These are phyloP conservation scores for Amia ocellicauda DNA, from an alignment of 2,113 vertebrate genomes.

Conservation along the genomic window DNA sequence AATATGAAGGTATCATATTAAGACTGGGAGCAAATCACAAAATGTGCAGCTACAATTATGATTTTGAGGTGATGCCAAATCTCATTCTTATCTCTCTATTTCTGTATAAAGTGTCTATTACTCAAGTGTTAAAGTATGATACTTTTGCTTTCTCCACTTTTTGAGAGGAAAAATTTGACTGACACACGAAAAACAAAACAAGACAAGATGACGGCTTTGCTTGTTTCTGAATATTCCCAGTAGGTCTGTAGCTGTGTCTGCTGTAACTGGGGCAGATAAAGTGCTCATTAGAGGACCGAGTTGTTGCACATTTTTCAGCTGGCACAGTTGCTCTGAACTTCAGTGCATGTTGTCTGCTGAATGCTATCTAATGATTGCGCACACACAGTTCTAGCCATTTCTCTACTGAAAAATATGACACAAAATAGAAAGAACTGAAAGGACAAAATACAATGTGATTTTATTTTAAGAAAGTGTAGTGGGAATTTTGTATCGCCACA, in stretches of 20 bases:
- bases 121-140: too few relatives aligned
- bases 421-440: background rate
- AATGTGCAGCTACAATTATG: too few relatives aligned
- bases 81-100: too few relatives aligned
- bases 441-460: background rate
- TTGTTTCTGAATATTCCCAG: slow-evolving; percentile 23
- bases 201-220: too few relatives aligned
- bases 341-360: slow-evolving; percentile 5
- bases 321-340: slow-evolving; percentile 10
- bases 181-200: too few relatives aligned
- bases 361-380: slow-evolving; percentile 16
- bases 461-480: too few relatives aligned
- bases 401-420: background rate
- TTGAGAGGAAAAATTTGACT: too few relatives aligned
- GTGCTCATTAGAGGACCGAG: slow-evolving; percentile 10
- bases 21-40: too few relatives aligned
- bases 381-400: slow-evolving; percentile 4
- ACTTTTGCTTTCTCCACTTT: too few relatives aligned
- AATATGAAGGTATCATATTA: background rate
- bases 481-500: too few relatives aligned
- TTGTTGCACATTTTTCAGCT: slow-evolving; percentile 7
- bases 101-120: too few relatives aligned
- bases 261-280: slow-evolving; percentile 31
- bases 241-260: slow-evolving; percentile 9
- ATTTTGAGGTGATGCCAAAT: too few relatives aligned